phyloP scores from a whole-genome alignment of 2,113 vertebrate genomes.

The Microtus pennsylvanicus region DNA sequence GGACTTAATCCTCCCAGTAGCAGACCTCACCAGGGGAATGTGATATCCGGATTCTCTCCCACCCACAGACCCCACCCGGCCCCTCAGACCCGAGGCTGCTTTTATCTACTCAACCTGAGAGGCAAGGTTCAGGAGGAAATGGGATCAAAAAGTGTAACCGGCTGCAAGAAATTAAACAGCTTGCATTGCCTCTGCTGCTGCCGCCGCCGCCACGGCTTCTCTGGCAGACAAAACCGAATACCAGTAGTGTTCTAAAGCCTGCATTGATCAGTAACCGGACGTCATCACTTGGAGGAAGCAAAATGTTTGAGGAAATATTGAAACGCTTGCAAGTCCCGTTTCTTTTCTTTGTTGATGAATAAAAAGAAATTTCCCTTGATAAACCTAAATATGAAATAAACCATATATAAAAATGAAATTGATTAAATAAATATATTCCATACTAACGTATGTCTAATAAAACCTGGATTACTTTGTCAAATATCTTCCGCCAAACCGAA shows the following conservation, averaged over 20 bases:
- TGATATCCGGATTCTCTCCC: slow-evolving; percentile 65
- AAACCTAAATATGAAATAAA: not conserved
- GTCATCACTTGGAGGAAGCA: slow-evolving; percentile 71
- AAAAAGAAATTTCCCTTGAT: not conserved
- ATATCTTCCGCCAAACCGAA: not conserved
- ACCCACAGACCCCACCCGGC: slow-evolving; percentile 45
- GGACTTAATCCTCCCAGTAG: slow-evolving; percentile 46
- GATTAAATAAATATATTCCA: slow-evolving; percentile 38
- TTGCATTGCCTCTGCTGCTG: not conserved
- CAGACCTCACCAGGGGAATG: slow-evolving; percentile 59
- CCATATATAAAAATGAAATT: not conserved
- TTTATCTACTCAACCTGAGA: slow-evolving; percentile 73
- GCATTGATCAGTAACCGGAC: slow-evolving; percentile 72
- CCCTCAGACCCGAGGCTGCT: slow-evolving; percentile 53
- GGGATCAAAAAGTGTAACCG: slow-evolving; percentile 81
- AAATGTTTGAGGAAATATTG: slow-evolving; percentile 59
- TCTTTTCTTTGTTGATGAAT: not conserved
- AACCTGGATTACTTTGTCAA: not conserved
- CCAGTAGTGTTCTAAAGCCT: slow-evolving; percentile 74
- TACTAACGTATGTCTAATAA: slow-evolving; percentile 49
- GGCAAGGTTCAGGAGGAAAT: slow-evolving; percentile 77
- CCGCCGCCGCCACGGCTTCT: not conserved
- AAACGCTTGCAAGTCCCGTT: not conserved
- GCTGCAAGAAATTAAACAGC: slow-evolving; percentile 84
- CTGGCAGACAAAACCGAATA: slow-evolving; percentile 66